phyloP scores from a whole-genome alignment of 2,797 vertebrate genomes.

The Sparus aurata region DNA sequence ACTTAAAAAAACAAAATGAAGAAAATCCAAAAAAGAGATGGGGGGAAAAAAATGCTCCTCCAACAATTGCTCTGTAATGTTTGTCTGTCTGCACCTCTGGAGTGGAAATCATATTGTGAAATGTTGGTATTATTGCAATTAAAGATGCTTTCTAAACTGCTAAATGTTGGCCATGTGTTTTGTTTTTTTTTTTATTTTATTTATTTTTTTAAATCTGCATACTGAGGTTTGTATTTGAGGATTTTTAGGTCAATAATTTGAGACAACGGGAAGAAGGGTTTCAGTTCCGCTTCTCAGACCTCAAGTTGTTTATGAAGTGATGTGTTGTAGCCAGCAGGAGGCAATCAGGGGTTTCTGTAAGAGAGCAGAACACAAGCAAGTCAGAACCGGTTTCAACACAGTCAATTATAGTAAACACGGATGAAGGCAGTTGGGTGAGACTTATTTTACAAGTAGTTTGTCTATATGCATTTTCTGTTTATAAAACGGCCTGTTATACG shows the following conservation, averaged over 20 bases:
- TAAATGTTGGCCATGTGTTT: background rate
- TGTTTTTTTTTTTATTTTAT: conserved; percentile 1
- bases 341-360: conserved; percentile 3
- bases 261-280: background rate
- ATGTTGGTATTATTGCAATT: conserved; percentile 85
- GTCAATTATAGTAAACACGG: conserved; percentile 5
- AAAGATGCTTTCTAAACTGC: conserved; percentile 87
- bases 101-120: conserved; percentile 80
- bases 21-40: conserved; percentile 50
- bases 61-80: conserved; percentile 67
- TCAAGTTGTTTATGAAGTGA: background rate
- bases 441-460: too few relatives aligned
- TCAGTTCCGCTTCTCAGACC: background rate
- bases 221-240: background rate
- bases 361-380: conserved; percentile 42
- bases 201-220: background rate
- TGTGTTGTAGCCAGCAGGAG: conserved; percentile 49
- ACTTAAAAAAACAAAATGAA: conserved; percentile 52
- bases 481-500: too few relatives aligned
- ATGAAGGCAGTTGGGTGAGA: conserved; percentile 23
- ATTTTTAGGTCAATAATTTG: background rate
- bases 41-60: conserved; percentile 43
- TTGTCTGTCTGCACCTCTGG: conserved; percentile 78
- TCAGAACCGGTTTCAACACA: conserved; percentile 81
- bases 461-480: background rate